These are phyloP conservation scores for Aplysia californica DNA, from an alignment of 1,140 invertebrate genomes.

Conservation along the genomic window DNA sequence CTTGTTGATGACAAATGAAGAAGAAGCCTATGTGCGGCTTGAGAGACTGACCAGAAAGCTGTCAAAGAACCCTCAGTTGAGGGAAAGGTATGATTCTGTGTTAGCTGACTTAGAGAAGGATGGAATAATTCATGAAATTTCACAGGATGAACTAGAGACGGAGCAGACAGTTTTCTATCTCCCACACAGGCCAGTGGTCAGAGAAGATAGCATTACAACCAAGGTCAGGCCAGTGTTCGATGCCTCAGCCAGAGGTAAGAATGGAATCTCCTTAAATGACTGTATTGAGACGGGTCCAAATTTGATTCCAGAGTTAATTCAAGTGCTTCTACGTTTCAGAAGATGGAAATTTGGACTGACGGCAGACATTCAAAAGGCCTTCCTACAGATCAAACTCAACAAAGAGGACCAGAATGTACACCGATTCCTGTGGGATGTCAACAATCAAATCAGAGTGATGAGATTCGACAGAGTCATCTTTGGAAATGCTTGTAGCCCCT, in stretches of 20 bases:
- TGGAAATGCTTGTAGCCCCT: no score
- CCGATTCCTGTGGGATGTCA: no score
- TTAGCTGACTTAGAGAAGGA: background rate
- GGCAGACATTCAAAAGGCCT: no score
- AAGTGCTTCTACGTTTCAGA: background rate
- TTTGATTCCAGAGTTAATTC: background rate
- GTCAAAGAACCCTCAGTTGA: background rate
- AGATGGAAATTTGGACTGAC: background rate
- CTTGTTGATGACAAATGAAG: background rate
- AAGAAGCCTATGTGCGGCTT: background rate
- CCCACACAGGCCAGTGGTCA: background rate
- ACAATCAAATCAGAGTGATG: no score
- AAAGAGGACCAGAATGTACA: no score
- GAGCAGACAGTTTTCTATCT: background rate
- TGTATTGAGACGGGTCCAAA: constrained; percentile 4
- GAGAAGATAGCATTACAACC: background rate
- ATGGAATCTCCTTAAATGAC: background rate
- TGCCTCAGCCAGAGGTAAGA: background rate
- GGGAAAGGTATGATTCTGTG: background rate
- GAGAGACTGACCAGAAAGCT: background rate
- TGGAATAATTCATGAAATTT: background rate
- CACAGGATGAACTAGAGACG: background rate
- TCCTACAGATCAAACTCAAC: no score
- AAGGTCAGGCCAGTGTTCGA: background rate
- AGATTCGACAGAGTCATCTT: no score